Conservation (phyloP, 1,140 invertebrate genomes). For the Meloidogyne exigua region DNA sequence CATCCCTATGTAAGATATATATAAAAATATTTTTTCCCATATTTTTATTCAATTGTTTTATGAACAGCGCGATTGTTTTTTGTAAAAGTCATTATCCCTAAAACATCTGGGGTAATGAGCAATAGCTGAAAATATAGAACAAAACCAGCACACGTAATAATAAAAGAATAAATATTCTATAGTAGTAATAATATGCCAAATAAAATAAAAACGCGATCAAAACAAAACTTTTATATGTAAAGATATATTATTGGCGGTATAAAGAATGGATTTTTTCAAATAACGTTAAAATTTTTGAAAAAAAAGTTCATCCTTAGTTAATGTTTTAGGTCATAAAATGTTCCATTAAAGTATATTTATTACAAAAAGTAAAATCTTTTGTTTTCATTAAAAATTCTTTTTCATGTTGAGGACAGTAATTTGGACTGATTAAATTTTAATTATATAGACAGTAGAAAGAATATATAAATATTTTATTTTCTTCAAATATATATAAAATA, state of each 20-base stretch:
- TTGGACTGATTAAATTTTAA: too few species aligned
- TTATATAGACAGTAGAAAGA: too few species aligned
- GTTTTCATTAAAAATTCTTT: too few species aligned
- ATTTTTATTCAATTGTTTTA: slow-evolving; percentile 1
- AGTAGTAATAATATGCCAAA: background rate
- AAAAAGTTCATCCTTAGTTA: too few species aligned
- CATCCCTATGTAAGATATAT: background rate
- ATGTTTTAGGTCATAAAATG: too few species aligned
- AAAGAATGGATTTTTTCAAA: too few species aligned
- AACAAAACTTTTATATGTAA: background rate
- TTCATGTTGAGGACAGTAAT: too few species aligned
- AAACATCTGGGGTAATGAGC: background rate
- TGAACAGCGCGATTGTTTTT: slow-evolving; percentile 1
- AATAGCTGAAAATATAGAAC: background rate
- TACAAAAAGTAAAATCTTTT: too few species aligned
- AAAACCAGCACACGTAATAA: background rate
- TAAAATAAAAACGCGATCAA: background rate
- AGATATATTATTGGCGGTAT: background rate
- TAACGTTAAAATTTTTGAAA: too few species aligned
- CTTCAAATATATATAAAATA: too few species aligned
- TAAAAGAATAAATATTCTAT: background rate
- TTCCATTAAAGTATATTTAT: too few species aligned
- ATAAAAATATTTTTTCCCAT: background rate
- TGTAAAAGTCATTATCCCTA: slow-evolving; percentile 1
- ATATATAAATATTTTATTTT: too few species aligned